Base-by-base conservation (phyloP, 1,140 invertebrate genomes). In the Batillaria attramentaria region DNA sequence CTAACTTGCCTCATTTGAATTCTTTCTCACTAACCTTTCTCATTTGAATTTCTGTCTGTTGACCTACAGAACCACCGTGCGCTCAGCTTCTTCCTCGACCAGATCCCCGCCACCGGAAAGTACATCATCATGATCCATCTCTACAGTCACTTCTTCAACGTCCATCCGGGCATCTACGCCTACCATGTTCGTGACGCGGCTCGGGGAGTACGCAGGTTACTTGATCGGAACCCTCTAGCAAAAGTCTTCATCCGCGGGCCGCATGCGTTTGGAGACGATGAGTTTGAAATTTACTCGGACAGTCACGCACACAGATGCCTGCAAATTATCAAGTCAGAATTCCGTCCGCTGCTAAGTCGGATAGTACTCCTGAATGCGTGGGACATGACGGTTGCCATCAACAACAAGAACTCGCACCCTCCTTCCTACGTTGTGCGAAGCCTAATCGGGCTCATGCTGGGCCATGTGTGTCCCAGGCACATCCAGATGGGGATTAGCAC, bases 341-440 rank as follows among this genome's bases (percentile, higher is more conserved):
- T 79, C 72, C 31, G 65, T 35, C 31, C 31, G 3, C 42, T 79
- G 35, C 35, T n/a, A 41, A 62, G 75, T 20, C 54, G 41, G 31
- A 72, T 79, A n/a, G 20, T 75, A 1, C 69, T 66, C 42, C 57
- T 79, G 41, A 72, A 79, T 28, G 37, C 65, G 70, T 66, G 72
- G 78, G 78, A 79, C 43, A 79, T 79, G 78, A 79, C 72, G 24
- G 33, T 75, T 3, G 78, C 78, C 41, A 50, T 18, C 18, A 72
- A 74, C 35, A 79, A 79, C 62, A 31, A 16, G n/a, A 33, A 35
- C 13, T 5, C 68, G 68, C 78, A 79, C 41, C 78, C 78, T 6
- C n/a, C 68, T 5, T 8, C 5, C 3, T 20, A 37, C 31, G 54
- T 75, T 3, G 50, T 41, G 35, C n/a, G 8, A 4, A 75, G 54